Conservation (phyloP, 2,888 invertebrate species). For the Epinotia brunnichana region DNA sequence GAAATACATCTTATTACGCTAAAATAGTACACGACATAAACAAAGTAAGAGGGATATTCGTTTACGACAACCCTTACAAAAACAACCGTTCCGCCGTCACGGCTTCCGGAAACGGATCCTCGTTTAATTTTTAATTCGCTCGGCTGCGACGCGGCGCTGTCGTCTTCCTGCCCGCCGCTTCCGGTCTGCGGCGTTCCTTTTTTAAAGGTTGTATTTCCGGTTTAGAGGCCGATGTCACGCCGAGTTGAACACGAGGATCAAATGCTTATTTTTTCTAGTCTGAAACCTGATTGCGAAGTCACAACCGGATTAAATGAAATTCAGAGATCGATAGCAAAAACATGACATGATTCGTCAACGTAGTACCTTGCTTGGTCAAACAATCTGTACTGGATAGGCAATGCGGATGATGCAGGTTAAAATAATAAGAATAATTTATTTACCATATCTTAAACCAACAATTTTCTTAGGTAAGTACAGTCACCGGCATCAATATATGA, state of each 20-base stretch:
- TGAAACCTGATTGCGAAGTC: conserved; percentile 10
- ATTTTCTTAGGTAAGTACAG: too few relatives aligned
- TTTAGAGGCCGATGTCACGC: conserved; percentile 67
- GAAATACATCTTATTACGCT: neutral
- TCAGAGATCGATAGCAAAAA: neutral
- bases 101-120: conserved; percentile 79
- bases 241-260: conserved; percentile 57
- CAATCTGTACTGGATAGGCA: too few relatives aligned
- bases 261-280: conserved; percentile 46
- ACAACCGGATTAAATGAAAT: neutral
- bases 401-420: too few relatives aligned
- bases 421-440: too few relatives aligned
- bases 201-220: conserved; percentile 80
- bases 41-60: conserved; percentile 31
- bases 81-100: conserved; percentile 62
- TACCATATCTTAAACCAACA: too few relatives aligned
- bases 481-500: too few relatives aligned
- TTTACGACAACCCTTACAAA: conserved; percentile 51
- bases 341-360: neutral
- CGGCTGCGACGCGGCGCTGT: conserved; percentile 74
- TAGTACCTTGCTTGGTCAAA: too few relatives aligned
- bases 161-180: conserved; percentile 80
- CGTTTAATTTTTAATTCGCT: conserved; percentile 81
- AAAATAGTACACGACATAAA: neutral
- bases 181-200: conserved; percentile 75